Base-by-base conservation (phyloP, 2,797 vertebrate species). In the Poeciliopsis turneri region DNA sequence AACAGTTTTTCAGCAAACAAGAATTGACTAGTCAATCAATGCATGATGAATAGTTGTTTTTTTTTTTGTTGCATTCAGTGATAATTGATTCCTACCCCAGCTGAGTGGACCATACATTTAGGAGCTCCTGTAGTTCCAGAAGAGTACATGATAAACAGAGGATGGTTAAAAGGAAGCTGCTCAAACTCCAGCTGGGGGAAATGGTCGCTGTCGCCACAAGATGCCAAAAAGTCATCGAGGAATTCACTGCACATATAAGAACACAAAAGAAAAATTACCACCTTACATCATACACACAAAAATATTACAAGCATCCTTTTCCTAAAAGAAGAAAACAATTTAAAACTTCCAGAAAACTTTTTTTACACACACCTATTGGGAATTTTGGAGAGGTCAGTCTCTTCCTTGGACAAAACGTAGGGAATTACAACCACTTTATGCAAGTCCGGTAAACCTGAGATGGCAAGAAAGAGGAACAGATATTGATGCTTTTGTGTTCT, bases 21-120 rank as follows among this genome's bases (percentile, higher is more conserved):
- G 36, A 25, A 33, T 33, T 2, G 33, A 33, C 33, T 2, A 33
- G n/a, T 16, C 23, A 61, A 15, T 25, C 20, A 30, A 47, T 15
- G 53, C 28, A 68, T 3, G 15, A 46, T 28, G 1, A 49, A 64
- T 70, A n/a, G 28, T 11, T 33, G n/a, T 2, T 39, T 39, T 39
- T 6, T 28, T 45, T 59, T 5, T 36, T 3, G 20, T 25, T 41
- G 36, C 41, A 49, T 61, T 66, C 41, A 20, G 12, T 20, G 23
- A 15, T 47, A 55, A 71, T 68, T 30, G 57, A 55, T 84, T 94
- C 97, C 88, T 93, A 99, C 98, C 97, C 98, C 98, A 0, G 97
- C 97, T 0, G 98, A 99, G 91, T 99, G 98, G 85, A 99, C 98
- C 98, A 99, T 98, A 89, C 98, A 99, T 90, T 99, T 99, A 1